Evolutionary conservation across 2,888 invertebrate species (phyloP), one percentile per base, ranked within the genome.

Genomic region (Catocala sponsa): DNA sequence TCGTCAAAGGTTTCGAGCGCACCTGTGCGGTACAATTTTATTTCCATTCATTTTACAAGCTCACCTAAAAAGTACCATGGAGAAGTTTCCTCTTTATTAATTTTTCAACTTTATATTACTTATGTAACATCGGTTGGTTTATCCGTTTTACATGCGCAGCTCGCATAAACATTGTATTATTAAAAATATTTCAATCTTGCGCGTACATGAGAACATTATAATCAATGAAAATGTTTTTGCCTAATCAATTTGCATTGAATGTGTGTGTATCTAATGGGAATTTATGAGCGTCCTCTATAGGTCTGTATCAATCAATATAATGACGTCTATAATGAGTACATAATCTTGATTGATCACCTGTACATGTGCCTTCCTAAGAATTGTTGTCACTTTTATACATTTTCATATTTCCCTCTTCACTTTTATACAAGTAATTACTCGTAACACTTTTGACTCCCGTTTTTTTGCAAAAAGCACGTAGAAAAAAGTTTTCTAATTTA

Each of bases 101-200:
- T 94, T 94, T 94, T 94, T 91, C 90, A 94, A 94, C 94, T 94
- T 94, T 93, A 92, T 94, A 93, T 94, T 93, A 91, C 92, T 91
- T 89, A 82, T 84, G 82, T 84, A 91, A 86, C 89, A 90, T 88
- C 91, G 81, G 89, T 87, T 83, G 86, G 84, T 87, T 90, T 86
- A 90, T 91, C 88, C 86, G 83, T 87, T 84, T 88, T 84, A 76
- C 77, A 76, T 63, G 74, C 77, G 65, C 65, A 73, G 62, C 70
- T 68, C 72, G 59, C 65, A 73, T 72, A 63, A 72, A 70, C 66
- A 72, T 67, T 70, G 65, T 75, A 63, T 60, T 76, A 74, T 74
- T 69, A 72, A 72, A 49, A 77, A 72, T 64, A 65, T 63, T 54
- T 48, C 47, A 49, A 51, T 59, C 52, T 64, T 66, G 38, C 5